Base-by-base conservation (phyloP, 2,797 vertebrate species). In the Anabas testudineus region DNA sequence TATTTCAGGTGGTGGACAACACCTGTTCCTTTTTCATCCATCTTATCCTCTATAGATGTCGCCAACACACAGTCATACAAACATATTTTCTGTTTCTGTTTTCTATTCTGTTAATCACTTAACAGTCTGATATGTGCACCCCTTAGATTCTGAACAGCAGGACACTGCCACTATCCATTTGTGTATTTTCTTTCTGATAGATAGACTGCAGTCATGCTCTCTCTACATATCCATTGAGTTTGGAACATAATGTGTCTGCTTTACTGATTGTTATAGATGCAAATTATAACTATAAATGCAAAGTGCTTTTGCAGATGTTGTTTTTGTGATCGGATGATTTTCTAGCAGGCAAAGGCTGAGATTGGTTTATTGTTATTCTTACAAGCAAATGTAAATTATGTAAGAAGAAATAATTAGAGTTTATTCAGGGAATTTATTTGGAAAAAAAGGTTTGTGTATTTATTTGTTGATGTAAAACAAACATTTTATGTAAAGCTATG, bases 231-330 rank as follows among this genome's bases (percentile, higher is more conserved):
- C 14, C 28, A 1, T 4, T 47, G 22, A 69, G 18, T 42, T 32
- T 7, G n/a, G 39, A 19, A 65, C n/a, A 32, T 7, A 19, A 42
- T 42, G 9, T 21, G 22, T 46, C 21, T 24, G 26, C 48, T 18
- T 26, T n/a, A 46, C 10, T 37, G 45, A 45, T 41, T 43, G 42
- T 37, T 74, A n/a, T 4, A 32, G 3, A 28, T 39, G n/a, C 18
- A 58, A 49, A 71, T 53, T 48, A n/a, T 63, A 53, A 75, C 62
- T 41, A 58, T 7, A n/a, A 54, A 74, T 46, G 45, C 49, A 61
- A 46, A 52, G 46, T 28, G 60, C 41, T 37, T 13, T 36, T 43
- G 34, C 57, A 48, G 66, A 46, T 70, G 32, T 53, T 47, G 30
- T 42, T 56, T 66, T 52, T 28, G 47, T 16, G 8, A 16, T 4